A percentile compares a stretch with the other conserved stretches of the same genome.
Conservation (phyloP, 2,113 vertebrate genomes). For the Lontra canadensis region DNA sequence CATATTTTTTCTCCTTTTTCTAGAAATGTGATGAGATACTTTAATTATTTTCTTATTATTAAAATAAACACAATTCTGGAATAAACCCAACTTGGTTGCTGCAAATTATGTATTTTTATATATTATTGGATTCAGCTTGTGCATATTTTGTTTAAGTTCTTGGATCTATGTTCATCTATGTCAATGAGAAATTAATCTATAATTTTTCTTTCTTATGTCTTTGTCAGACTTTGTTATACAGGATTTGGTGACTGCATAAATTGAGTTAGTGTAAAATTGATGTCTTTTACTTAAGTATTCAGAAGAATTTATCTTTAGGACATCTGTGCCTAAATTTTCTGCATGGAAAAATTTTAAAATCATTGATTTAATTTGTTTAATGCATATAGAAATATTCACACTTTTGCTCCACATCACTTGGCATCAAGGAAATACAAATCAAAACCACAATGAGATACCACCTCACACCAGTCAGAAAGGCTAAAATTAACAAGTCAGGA, state of each 20-base stretch:
- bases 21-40: neutral
- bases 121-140: neutral
- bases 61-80: conserved; percentile 18
- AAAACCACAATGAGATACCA: no score
- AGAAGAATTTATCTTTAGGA: neutral
- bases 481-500: no score
- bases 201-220: neutral
- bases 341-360: neutral
- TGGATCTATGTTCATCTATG: neutral
- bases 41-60: neutral
- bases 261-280: neutral
- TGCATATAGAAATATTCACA: neutral
- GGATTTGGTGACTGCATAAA: neutral
- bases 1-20: neutral
- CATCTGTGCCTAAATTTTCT: neutral
- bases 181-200: neutral
- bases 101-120: neutral
- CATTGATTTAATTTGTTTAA: neutral
- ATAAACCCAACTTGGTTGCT: neutral
- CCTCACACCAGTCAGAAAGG: no score
- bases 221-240: neutral
- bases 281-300: neutral
- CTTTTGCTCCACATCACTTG: neutral
- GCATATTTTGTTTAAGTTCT: conserved; percentile 4
- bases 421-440: no score